phyloP scores from a whole-genome alignment of 2,113 vertebrate species.

The Onychorhynchus coronatus region DNA sequence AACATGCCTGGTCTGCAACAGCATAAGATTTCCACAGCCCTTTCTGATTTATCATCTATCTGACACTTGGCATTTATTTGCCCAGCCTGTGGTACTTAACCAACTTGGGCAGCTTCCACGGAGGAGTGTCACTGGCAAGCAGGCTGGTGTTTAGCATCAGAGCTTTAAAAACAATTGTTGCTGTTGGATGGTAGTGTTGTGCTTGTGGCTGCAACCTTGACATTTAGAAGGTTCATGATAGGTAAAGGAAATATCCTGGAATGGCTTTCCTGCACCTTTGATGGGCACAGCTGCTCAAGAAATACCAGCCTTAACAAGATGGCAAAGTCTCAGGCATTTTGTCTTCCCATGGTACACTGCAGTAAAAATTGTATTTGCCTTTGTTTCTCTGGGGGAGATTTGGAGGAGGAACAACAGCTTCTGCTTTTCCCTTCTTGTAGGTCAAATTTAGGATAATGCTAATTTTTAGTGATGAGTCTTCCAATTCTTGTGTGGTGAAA shows the following conservation, averaged over 20 bases:
- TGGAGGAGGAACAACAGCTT: background rate
- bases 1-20: background rate
- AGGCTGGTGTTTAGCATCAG: background rate
- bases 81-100: slow-evolving; percentile 23
- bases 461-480: background rate
- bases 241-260: background rate
- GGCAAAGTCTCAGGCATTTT: background rate
- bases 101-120: slow-evolving; percentile 5
- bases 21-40: background rate
- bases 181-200: background rate
- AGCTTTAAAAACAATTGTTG: slow-evolving; percentile 5
- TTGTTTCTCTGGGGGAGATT: background rate
- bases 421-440: background rate
- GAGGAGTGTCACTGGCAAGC: slow-evolving; percentile 1
- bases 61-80: slow-evolving; percentile 27
- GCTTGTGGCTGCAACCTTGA: background rate
- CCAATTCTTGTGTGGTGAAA: background rate
- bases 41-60: slow-evolving; percentile 29
- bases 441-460: background rate
- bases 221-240: background rate
- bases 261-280: background rate
- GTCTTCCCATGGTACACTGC: background rate
- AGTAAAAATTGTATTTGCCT: background rate
- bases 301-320: background rate
- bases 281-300: background rate